phyloP scores from a whole-genome alignment of 64 coral and sea anemone genomes.

The Stylophora pistillata region DNA sequence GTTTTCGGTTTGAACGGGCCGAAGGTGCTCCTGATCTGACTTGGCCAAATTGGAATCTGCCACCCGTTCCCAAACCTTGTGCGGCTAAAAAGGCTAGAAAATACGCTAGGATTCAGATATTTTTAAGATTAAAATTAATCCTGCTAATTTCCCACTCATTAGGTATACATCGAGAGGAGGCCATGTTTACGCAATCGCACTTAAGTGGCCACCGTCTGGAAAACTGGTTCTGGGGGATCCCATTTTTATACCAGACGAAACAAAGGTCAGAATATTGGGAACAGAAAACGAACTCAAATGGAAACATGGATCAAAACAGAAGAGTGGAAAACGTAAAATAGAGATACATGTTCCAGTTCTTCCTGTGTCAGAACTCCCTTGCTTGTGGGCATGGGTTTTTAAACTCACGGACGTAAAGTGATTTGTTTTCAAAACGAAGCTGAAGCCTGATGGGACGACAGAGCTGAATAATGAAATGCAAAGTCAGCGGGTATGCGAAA shows the following conservation, averaged over 20 bases:
- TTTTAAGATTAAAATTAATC: too few relatives aligned
- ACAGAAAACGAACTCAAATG: conserved; percentile 8
- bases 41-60: too few relatives aligned
- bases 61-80: too few relatives aligned
- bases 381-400: conserved; percentile 81
- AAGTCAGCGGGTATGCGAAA: too few relatives aligned
- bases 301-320: conserved; percentile 2
- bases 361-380: conserved; percentile 65
- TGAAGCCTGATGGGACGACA: too few relatives aligned
- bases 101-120: too few relatives aligned
- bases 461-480: too few relatives aligned
- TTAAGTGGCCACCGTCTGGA: conserved; percentile 52
- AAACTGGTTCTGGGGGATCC: conserved; percentile 28
- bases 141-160: neutral
- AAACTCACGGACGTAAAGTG: conserved; percentile 60
- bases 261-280: conserved; percentile 71
- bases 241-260: conserved; percentile 11
- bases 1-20: too few relatives aligned
- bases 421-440: neutral
- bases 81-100: too few relatives aligned
- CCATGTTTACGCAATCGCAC: conserved; percentile 55
- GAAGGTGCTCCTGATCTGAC: too few relatives aligned
- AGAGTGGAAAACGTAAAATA: conserved; percentile 9
- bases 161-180: conserved; percentile 62
- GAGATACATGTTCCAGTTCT: conserved; percentile 62